Base-by-base conservation (phyloP, 2,797 vertebrate species). In the Anniella stebbinsi region DNA sequence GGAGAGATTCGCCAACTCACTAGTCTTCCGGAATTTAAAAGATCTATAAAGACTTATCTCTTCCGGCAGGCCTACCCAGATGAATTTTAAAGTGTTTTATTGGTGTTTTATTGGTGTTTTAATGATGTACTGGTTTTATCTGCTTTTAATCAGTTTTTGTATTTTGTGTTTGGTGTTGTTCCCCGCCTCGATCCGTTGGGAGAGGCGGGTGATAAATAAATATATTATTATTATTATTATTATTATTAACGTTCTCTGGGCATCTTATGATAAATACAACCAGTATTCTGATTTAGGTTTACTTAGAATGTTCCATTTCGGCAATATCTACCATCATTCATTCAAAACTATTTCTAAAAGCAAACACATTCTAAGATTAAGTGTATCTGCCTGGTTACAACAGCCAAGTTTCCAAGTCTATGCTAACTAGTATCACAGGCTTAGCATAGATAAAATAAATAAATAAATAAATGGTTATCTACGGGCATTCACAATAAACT, bases 361-460 rank as follows among this genome's bases (percentile, higher is more conserved):
- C 54, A 87, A 87, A 82, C 21, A 80, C 41, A 51, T 18, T 30
- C 87, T 45, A 83, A 63, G 77, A 28, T 0, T 6, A 80, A 23
- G 23, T 13, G 0, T 91, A 83, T 89, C 81, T 67, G 82, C 84
- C 88, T 11, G 45, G 86, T 81, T 86, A 57, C 36, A 51, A 41
- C 12, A 23, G 30, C 57, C 77, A 84, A 30, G 0, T 86, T 67
- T 89, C 54, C 9, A 36, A 33, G 75, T 30, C 33, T 23, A 30
- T 0, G 3, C 45, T 54, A 73, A 91, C 13, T 38, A 90, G 73
- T 87, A 87, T n/a, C 88, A 84, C 0, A 69, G 25, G 38, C 88
- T 89, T 67, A 25, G 78, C 69, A 91, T 41, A 88, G 80, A 86
- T 41, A 73, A 54, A 18, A 91, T 38, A 88, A 80, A 73, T 38